Evolutionary conservation across 2,888 invertebrate genomes (phyloP).

Genomic region (Phyto melanocephala): DNA sequence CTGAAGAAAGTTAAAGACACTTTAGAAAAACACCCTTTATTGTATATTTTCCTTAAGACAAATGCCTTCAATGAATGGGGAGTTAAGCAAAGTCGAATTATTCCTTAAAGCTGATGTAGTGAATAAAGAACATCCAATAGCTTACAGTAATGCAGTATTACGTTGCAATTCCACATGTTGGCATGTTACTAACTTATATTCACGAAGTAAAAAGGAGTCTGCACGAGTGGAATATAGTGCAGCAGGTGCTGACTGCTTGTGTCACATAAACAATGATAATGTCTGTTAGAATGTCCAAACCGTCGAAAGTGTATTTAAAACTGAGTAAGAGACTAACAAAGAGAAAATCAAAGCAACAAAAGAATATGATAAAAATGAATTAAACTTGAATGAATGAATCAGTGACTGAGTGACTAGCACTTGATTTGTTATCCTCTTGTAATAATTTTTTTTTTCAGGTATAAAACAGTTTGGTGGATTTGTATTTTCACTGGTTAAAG

Average conservation of each 20-base stretch:
- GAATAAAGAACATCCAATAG: neutral
- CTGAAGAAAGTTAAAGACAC: no score
- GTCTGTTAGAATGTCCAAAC: constrained; percentile 56
- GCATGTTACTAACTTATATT: neutral
- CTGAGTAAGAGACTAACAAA: neutral
- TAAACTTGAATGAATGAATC: constrained; percentile 31
- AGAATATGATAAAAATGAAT: neutral
- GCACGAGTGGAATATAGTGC: neutral
- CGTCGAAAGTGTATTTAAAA: constrained; percentile 29
- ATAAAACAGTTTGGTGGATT: constrained; percentile 19
- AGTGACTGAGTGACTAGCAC: constrained; percentile 24
- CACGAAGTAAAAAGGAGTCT: neutral
- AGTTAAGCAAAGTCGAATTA: constrained; percentile 27
- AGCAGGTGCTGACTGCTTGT: constrained; percentile 60
- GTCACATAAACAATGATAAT: constrained; percentile 59
- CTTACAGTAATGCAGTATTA: constrained; percentile 22
- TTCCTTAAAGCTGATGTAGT: constrained; percentile 28
- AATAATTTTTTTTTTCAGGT: neutral
- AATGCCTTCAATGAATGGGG: constrained; percentile 7
- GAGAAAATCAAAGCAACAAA: neutral
- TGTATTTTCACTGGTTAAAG: constrained; percentile 28
- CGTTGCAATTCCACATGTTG: constrained; percentile 21
- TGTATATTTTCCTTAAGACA: constrained; percentile 13
- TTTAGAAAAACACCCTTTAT: constrained; percentile 51
- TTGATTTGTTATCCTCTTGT: constrained; percentile 45